phyloP scores from a whole-genome alignment of 2,113 vertebrate genomes.

The Apodemus speciosus region DNA sequence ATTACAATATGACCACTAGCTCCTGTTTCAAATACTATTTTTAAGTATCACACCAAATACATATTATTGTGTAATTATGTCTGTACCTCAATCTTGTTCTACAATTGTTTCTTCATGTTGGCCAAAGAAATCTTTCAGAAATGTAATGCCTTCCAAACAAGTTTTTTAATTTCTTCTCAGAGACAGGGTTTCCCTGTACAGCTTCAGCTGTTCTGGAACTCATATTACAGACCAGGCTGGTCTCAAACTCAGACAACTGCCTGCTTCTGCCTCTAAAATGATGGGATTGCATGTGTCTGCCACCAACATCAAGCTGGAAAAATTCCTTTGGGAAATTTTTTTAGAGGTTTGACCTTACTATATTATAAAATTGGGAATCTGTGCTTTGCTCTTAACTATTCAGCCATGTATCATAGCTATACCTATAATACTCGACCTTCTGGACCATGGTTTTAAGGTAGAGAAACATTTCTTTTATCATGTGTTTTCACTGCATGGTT shows the following conservation, averaged over 20 bases:
- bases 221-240: background rate
- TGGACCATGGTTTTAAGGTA: background rate
- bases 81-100: background rate
- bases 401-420: background rate
- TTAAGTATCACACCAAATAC: background rate
- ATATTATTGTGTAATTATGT: background rate
- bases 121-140: background rate
- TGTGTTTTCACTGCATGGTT: background rate
- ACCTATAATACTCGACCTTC: background rate
- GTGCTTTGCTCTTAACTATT: background rate
- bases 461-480: background rate
- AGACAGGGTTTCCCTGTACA: background rate
- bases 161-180: too few relatives aligned
- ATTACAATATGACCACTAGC: background rate
- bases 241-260: background rate
- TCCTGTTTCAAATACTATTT: background rate
- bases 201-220: background rate
- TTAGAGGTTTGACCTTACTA: background rate
- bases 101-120: background rate
- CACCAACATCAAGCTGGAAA: background rate
- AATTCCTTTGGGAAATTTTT: background rate
- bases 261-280: background rate
- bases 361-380: background rate
- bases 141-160: background rate
- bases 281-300: background rate